A percentile compares a stretch with the other conserved stretches of the same genome.
phyloP scores from a whole-genome alignment of 1,140 invertebrate genomes.

The Brachystomella parvula region DNA sequence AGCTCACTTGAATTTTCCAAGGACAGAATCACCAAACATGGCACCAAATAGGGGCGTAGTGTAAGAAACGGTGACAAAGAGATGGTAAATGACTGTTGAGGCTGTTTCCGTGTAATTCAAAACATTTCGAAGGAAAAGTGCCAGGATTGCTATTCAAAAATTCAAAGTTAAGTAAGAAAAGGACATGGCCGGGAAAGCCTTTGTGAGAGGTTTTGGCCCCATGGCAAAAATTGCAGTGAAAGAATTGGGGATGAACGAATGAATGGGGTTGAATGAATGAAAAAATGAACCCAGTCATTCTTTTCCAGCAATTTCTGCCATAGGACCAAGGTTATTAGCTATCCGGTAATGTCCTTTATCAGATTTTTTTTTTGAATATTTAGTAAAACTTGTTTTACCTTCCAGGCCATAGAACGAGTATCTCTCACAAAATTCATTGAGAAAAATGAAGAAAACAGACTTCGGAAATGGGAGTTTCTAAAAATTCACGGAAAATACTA shows the following conservation, averaged over 20 bases:
- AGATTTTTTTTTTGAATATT: no score
- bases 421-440: constrained; percentile 57
- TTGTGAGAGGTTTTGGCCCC: constrained; percentile 6
- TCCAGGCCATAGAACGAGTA: constrained; percentile 54
- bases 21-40: constrained; percentile 72
- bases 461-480: constrained; percentile 44
- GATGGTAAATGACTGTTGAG: constrained; percentile 72
- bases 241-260: no score
- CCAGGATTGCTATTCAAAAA: constrained; percentile 76
- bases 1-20: constrained; percentile 68
- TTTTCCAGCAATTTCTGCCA: no score
- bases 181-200: neutral
- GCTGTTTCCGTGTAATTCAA: constrained; percentile 55
- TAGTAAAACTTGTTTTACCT: no score
- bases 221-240: no score
- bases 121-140: constrained; percentile 64
- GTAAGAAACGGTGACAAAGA: constrained; percentile 74
- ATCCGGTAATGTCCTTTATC: no score
- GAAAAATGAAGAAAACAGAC: constrained; percentile 53
- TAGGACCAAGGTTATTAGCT: no score
- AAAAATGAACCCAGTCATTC: no score
- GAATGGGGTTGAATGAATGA: no score
- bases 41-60: constrained; percentile 79
- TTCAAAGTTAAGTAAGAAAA: no score
- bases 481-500: neutral